Evolutionary conservation across 1,140 invertebrate species (phyloP).

Genomic region (Lucilia sericata): DNA sequence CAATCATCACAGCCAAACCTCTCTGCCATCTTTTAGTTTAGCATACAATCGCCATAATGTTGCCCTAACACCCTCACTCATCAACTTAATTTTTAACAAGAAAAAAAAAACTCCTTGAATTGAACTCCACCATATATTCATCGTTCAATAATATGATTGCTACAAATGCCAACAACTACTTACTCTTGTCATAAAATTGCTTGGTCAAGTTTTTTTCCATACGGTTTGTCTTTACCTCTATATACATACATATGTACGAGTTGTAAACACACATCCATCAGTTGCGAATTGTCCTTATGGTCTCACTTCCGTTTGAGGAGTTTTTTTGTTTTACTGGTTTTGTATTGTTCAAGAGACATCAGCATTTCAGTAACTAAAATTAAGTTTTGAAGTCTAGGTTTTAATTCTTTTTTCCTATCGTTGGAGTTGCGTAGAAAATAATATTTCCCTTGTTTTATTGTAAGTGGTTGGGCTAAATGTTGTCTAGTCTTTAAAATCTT

Average conservation of each 20-base stretch:
- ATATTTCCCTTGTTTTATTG: background rate
- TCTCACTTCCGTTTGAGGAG: conserved; percentile 21
- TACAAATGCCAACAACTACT: conserved; percentile 40
- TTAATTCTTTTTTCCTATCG: background rate
- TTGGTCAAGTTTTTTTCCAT: background rate
- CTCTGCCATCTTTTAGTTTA: background rate
- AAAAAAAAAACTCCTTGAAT: background rate
- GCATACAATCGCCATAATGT: background rate
- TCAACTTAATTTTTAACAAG: background rate
- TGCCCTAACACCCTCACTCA: background rate
- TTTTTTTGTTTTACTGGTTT: background rate
- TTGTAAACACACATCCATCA: no score
- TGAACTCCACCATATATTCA: background rate
- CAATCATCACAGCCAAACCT: conserved; percentile 38
- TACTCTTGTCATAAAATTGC: background rate
- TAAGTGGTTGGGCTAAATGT: background rate
- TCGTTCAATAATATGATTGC: conserved; percentile 41
- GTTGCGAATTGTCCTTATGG: conserved; percentile 23
- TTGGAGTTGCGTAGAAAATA: background rate
- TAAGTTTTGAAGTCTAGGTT: conserved; percentile 12
- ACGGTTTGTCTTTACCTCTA: no score
- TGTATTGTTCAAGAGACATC: background rate
- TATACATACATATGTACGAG: no score
- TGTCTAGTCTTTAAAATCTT: background rate
- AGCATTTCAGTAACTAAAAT: conserved; percentile 24